These are phyloP conservation scores for Alosa alosa DNA, from an alignment of 2,113 vertebrate species.

Conservation along the genomic window DNA sequence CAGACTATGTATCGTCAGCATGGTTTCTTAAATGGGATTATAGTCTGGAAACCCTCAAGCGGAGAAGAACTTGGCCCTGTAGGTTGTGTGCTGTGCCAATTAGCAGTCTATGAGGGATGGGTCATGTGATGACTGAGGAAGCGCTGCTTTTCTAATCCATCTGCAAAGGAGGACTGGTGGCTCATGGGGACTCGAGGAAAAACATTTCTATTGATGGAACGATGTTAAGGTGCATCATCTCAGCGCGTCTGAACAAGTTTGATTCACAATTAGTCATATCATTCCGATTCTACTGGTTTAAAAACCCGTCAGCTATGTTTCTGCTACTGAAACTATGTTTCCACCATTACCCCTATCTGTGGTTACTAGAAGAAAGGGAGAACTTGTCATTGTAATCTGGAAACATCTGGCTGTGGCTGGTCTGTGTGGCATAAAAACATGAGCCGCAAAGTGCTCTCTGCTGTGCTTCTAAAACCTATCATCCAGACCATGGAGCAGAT, in stretches of 20 bases:
- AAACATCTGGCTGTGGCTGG: not conserved
- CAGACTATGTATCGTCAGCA: not conserved
- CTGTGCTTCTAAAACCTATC: not conserved
- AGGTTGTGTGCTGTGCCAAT: not conserved
- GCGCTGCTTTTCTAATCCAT: not conserved
- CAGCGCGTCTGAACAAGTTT: not conserved
- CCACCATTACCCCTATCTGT: not conserved
- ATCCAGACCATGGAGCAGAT: not conserved
- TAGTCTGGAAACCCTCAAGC: not conserved
- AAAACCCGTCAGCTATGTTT: not conserved
- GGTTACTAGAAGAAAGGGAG: not conserved
- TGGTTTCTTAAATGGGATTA: not conserved
- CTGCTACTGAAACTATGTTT: not conserved
- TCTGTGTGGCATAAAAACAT: not conserved
- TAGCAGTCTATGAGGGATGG: not conserved
- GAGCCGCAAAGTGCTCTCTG: not conserved
- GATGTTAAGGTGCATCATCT: not conserved
- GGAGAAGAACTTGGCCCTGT: not conserved
- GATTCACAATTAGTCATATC: not conserved
- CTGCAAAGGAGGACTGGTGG: not conserved
- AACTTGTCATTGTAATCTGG: not conserved
- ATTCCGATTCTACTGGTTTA: not conserved
- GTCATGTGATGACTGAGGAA: not conserved
- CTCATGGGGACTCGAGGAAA: not conserved
- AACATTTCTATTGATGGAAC: not conserved